Evolutionary conservation across 2,888 invertebrate genomes (phyloP), one percentile per base, ranked within the genome.

Genomic region (Agrochola lychnidis): DNA sequence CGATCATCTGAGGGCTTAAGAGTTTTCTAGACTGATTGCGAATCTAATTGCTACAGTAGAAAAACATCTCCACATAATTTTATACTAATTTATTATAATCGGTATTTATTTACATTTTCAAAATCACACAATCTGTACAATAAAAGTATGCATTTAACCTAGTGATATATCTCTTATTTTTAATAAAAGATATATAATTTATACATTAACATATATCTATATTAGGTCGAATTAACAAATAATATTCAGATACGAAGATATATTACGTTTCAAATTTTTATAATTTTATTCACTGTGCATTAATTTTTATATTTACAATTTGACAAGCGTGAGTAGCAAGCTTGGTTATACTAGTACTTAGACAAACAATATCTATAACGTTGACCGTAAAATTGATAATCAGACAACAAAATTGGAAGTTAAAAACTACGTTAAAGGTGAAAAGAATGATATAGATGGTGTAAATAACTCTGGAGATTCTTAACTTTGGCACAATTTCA

Each of bases 241-340:
- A 90, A 91, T 88, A 81, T 90, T 90, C 81, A 90, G 89, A 89
- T 92, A 92, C 90, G 91, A 92, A 92, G 91, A 92, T 92, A 91
- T 90, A 82, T 90, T 88, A 87, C 72, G 73, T 77, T 87, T 78
- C 90, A 90, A 91, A 89, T 89, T 89, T 91, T 89, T 85, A 70
- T 86, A 87, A 90, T 87, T 89, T 89, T 87, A 78, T 92, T 92
- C 92, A 91, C 90, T 92, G 96, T 96, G 96, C 96, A 95, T 89
- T 88, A 89, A 84, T 85, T 87, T 94, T 85, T 90, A 90, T 95
- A 96, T 96, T 93, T 96, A 95, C 95, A 95, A 86, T 90, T 92
- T 87, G 91, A 92, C 93, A 95, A 95, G 96, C 96, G 96, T 96
- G 96, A 93, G 89, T 93, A 92, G 92, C 93, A 95, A 96, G 96